phyloP scores from a whole-genome alignment of 1,140 invertebrate species.

The Lamellibrachia luymesi region DNA sequence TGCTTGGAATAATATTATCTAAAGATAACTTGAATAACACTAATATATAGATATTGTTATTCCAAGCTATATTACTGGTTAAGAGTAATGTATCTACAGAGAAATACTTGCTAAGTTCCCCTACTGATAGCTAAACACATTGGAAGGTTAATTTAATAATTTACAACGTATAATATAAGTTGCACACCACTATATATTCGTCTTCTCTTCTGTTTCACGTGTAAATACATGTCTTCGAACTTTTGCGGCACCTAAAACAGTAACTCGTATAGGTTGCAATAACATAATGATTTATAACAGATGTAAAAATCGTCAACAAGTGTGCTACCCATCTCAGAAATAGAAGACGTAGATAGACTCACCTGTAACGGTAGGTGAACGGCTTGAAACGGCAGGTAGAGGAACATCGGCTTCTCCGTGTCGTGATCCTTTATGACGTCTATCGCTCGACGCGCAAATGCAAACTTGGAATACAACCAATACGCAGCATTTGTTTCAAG shows the following conservation, averaged over 20 bases:
- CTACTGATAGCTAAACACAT: too few species aligned
- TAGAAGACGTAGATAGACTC: background rate
- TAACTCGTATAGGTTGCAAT: background rate
- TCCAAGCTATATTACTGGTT: too few species aligned
- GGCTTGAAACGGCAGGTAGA: constrained; percentile 28
- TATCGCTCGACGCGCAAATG: constrained; percentile 15
- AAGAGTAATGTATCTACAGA: too few species aligned
- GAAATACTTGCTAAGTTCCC: too few species aligned
- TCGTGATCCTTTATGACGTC: constrained; percentile 22
- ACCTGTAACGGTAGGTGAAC: constrained; percentile 32
- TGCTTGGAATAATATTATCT: too few species aligned
- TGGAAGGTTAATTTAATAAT: background rate
- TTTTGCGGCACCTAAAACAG: constrained; percentile 19
- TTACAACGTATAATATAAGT: background rate
- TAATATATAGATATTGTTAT: too few species aligned
- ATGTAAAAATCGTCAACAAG: too few species aligned
- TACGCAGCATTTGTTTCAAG: background rate
- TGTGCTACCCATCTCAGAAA: too few species aligned
- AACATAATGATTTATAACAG: background rate
- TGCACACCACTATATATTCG: constrained; percentile 22
- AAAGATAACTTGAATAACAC: too few species aligned
- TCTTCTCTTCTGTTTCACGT: constrained; percentile 18
- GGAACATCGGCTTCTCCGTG: constrained; percentile 20
- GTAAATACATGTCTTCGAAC: constrained; percentile 16
- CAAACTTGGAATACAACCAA: constrained; percentile 12